phyloP scores from a whole-genome alignment of 2,113 vertebrate genomes.

The Epinephelus moara region DNA sequence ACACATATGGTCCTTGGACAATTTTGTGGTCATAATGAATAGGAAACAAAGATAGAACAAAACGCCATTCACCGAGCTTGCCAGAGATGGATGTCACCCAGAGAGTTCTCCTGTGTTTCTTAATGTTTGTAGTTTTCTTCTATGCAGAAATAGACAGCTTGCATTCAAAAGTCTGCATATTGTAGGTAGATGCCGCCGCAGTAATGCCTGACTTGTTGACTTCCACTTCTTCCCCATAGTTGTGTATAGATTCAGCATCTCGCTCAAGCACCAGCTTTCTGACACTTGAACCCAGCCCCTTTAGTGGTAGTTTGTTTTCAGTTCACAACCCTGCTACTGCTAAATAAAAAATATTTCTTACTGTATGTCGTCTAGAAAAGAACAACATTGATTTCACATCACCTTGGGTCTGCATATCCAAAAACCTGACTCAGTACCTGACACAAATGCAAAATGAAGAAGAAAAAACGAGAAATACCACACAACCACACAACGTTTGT shows the following conservation, averaged over 20 bases:
- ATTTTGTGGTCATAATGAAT: too few species aligned
- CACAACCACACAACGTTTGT: background rate
- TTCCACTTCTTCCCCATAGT: too few species aligned
- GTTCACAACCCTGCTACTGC: background rate
- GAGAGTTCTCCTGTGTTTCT: too few species aligned
- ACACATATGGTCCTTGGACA: too few species aligned
- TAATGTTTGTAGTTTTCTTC: too few species aligned
- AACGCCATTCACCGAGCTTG: too few species aligned
- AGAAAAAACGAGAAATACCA: background rate
- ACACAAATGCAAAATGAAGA: background rate
- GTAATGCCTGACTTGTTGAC: too few species aligned
- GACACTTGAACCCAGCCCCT: conserved; percentile 18
- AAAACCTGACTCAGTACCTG: background rate
- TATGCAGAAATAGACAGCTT: too few species aligned
- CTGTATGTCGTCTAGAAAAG: background rate
- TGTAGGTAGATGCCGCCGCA: too few species aligned
- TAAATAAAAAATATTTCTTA: background rate
- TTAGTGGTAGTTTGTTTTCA: background rate
- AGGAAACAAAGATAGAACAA: too few species aligned
- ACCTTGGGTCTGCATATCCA: background rate
- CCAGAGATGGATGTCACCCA: too few species aligned
- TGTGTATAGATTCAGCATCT: conserved; percentile 17
- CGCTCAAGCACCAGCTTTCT: background rate
- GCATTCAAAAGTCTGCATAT: too few species aligned
- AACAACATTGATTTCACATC: background rate